Base-by-base conservation (phyloP, 2,797 vertebrate genomes). In the Parauchenoglanis punctatus region DNA sequence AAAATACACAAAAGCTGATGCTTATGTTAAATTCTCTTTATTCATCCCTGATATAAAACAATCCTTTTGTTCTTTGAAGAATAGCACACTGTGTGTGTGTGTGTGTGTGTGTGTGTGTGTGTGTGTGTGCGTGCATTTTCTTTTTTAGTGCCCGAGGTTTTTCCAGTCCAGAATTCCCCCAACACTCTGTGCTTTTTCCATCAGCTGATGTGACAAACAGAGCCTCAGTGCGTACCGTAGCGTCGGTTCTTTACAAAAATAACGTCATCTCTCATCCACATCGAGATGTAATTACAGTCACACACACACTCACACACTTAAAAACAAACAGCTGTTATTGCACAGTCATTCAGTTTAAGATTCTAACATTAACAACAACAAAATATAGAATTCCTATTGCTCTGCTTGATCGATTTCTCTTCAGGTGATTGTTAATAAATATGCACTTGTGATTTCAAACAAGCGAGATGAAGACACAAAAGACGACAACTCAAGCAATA, bases 271-370 rank as follows among this genome's bases (percentile, higher is more conserved):
- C 28, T 46, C 25, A 18, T n/a, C 46, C n/a, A 12, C 1, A 6
- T 76, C 54, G 49, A 46, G 20, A 35, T 35, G 0, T 44, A 61
- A 44, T 82, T 23, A 83, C n/a, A 56, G 25, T 18, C 0, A 23
- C 25, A 65, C 59, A 28, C 59, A 23, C 46, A 54, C 52, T 8
- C 15, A 31, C n/a, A 18, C 63, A 65, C 25, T 44, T 13, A 82
- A 56, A 82, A 85, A 61, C 56, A 82, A 77, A 52, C n/a, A 52
- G 40, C 28, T 5, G 87, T 96, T 96, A 95, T 96, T 95, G 94
- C 94, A 96, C 96, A 94, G 87, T 86, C 89, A 94, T 94, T 93
- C 93, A 89, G 85, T 91, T 92, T 87, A 81, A 92, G 87, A 94
- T 93, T 89, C 81, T 3, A 56, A 88, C 85, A 91, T 92, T 56